These are phyloP conservation scores for Amiota mariae DNA, from an alignment of 2,888 invertebrate genomes.

Conservation along the genomic window DNA sequence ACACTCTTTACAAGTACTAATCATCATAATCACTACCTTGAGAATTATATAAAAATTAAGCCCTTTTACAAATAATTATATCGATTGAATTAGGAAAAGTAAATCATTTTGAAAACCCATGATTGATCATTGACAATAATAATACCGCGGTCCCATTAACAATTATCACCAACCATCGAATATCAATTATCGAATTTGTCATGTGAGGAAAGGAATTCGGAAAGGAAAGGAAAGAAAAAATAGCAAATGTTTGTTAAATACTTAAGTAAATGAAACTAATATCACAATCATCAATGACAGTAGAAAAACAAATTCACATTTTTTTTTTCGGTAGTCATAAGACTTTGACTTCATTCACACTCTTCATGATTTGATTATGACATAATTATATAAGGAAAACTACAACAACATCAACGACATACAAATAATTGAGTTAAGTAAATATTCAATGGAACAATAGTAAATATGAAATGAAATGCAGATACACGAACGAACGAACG, in stretches of 20 bases:
- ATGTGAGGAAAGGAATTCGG: no score
- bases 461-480: neutral
- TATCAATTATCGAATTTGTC: no score
- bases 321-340: slow-evolving; percentile 10
- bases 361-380: neutral
- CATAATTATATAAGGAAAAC: slow-evolving; percentile 9
- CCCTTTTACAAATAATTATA: no score
- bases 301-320: neutral
- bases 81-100: no score
- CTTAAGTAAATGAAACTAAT: neutral
- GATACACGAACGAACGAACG: neutral
- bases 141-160: no score
- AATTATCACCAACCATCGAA: no score
- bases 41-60: no score
- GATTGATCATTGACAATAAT: no score
- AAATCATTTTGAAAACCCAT: no score
- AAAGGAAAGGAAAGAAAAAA: neutral
- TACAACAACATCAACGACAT: neutral
- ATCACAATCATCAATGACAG: no score
- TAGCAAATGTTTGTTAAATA: slow-evolving; percentile 17
- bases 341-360: slow-evolving; percentile 4
- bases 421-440: neutral
- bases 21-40: no score
- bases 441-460: neutral
- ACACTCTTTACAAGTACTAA: no score